Evolutionary conservation across 2,888 invertebrate species (phyloP), one percentile per base, ranked within the genome.

Genomic region (Hipparchia sbordonii): DNA sequence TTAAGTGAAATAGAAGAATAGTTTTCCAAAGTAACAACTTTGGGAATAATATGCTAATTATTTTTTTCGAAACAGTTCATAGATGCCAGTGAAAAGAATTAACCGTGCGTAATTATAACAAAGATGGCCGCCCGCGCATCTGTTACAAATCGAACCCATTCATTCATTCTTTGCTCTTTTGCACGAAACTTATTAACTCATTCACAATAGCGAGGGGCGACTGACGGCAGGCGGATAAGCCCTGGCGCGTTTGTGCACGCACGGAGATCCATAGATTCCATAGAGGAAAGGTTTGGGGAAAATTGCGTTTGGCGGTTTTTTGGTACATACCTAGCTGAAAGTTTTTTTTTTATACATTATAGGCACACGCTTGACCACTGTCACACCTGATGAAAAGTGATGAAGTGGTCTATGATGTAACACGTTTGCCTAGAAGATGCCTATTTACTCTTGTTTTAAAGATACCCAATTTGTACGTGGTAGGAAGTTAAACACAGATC

Each of bases 131-230:
- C 67, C 66, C 72, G 77, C 80, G 76, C 80, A 80, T 80, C 80
- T 80, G 80, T 80, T 78, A 77, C 77, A 72, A 69, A 65, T 67
- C 71, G 74, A 68, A 73, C 67, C 71, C 72, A 75, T 69, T 78
- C 75, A 77, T 74, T 70, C 72, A 75, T 70, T 78, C 76, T 77
- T 79, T 82, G 79, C 81, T 81, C 81, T 82, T 82, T 80, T 81
- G 78, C 80, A 78, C 78, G 76, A 78, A 77, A 80, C 73, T 75
- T 80, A 80, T 81, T 79, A 81, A 80, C 81, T 80, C 78, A 79
- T 78, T 79, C 69, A 79, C 77, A 78, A 77, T 73, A 67, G 63
- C 51, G 68, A 67, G 75, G 71, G 79, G 76, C 56, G 56, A 56
- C 57, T 57, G 56, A 56, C 56, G 13, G 56, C 13, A 74, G 72